Evolutionary conservation across 2,797 vertebrate genomes (phyloP), one percentile per base, ranked within the genome.

Genomic region (Merluccius polli): DNA sequence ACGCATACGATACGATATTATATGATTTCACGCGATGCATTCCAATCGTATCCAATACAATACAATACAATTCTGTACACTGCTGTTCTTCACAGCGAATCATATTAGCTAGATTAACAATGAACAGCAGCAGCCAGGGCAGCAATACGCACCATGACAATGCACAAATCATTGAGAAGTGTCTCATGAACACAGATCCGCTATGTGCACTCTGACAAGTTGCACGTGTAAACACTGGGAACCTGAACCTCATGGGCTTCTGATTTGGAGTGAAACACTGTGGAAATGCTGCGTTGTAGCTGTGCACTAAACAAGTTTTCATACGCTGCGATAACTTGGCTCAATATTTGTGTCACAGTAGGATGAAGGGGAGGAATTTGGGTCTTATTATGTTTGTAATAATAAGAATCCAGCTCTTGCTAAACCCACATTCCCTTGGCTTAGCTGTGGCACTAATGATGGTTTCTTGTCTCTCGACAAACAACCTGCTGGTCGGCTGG

Each of bases 351-450:
- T 79, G 82, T 81, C 83, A 75, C 87, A 88, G 87, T 75, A 74
- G 90, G 92, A 92, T 94, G 93, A 91, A 21, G 81, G n/a, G 27
- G 59, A 89, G 85, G 91, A 90, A 89, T 92, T 90, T 91, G 82
- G 80, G 86, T 89, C 79, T 86, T 85, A 91, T 91, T 92, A 89
- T 73, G 79, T 77, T 83, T n/a, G n/a, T n/a, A n/a, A n/a, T n/a
- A n/a, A n/a, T n/a, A 75, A 84, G 89, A 93, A 91, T 93, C 82
- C 78, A 78, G 82, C 77, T 83, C 35, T 86, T 73, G 81, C 87
- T 86, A 89, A 92, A 88, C 85, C 87, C 81, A 87, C 89, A 94
- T 93, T 94, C 89, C 83, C 74, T 70, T 72, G 76, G 75, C n/a
- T 84, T 79, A 80, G 81, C 78, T n/a, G n/a, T n/a, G 59, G 77